Base-by-base conservation (phyloP, 2,888 invertebrate genomes). In the Pachymerium ferrugineum region DNA sequence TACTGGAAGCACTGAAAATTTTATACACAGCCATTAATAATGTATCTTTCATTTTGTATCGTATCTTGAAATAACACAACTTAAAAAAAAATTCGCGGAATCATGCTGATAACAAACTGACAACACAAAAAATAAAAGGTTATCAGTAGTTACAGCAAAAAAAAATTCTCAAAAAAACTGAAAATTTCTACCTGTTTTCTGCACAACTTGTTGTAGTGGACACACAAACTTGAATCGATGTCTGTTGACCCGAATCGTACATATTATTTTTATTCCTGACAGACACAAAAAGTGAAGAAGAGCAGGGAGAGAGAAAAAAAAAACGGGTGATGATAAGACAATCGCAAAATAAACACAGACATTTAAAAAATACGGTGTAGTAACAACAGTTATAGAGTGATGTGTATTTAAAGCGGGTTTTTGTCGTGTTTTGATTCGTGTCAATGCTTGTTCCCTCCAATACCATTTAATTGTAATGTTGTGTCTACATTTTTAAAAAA, bases 1-100 rank as follows among this genome's bases (percentile, higher is more conserved):
- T 75, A 69, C 54, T 74, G 35, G 29, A 70, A 28, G 75, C 38
- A 70, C 70, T 73, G 67, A 30, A 30, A 54, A 28, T 62, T 67
- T 47, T 73, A 70, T 29, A 70, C 8, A 69, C n/a, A n/a, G n/a
- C n/a, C n/a, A n/a, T n/a, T n/a, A n/a, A n/a, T n/a, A n/a, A n/a
- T n/a, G n/a, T n/a, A n/a, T n/a, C n/a, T n/a, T n/a, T n/a, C n/a
- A n/a, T n/a, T n/a, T n/a, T n/a, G n/a, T n/a, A n/a, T n/a, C n/a
- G n/a, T n/a, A n/a, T n/a, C n/a, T n/a, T n/a, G n/a, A n/a, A n/a
- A n/a, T n/a, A n/a, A n/a, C n/a, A n/a, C n/a, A n/a, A n/a, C n/a
- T n/a, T n/a, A n/a, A n/a, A n/a, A n/a, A n/a, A n/a, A n/a, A n/a
- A n/a, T n/a, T n/a, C n/a, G n/a, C n/a, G n/a, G n/a, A n/a, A n/a